Evolutionary conservation across 2,888 invertebrate species (phyloP).

Genomic region (Tinea pellionella): DNA sequence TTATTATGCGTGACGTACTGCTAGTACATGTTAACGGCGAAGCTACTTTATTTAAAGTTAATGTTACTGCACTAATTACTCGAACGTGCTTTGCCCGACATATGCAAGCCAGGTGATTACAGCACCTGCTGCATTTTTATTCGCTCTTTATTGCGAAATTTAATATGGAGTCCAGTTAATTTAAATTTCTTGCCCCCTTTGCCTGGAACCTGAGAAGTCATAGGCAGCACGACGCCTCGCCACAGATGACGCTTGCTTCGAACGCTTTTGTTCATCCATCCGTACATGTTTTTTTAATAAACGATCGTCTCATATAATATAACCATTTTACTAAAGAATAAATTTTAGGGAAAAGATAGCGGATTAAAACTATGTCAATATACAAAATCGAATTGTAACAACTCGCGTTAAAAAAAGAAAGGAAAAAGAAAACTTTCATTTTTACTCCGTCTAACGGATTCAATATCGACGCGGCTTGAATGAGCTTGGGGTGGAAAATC

Average conservation of each 20-base stretch:
- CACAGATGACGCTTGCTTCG: conserved; percentile 35
- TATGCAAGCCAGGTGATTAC: conserved; percentile 56
- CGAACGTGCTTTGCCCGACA: conserved; percentile 39
- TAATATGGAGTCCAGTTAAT: conserved; percentile 47
- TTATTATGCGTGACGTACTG: neutral
- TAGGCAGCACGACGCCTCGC: conserved; percentile 29
- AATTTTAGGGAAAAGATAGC: neutral
- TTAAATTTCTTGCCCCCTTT: conserved; percentile 30
- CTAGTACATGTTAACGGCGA: neutral
- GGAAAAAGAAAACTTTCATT: conserved; percentile 56
- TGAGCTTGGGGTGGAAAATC: conserved; percentile 63
- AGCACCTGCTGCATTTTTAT: conserved; percentile 52
- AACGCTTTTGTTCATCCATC: neutral
- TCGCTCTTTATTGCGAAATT: conserved; percentile 44
- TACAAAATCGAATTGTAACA: neutral
- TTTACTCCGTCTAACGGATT: conserved; percentile 66
- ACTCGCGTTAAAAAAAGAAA: conserved; percentile 34
- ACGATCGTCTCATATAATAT: neutral
- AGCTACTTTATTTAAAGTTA: conserved; percentile 8
- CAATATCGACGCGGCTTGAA: conserved; percentile 68
- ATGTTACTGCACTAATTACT: conserved; percentile 40
- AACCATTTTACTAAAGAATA: no score
- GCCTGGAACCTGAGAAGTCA: conserved; percentile 49
- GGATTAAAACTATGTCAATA: neutral
- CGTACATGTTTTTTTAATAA: neutral